These are phyloP conservation scores for Lepidurus arcticus DNA, from an alignment of 1,140 invertebrate species.

Conservation along the genomic window DNA sequence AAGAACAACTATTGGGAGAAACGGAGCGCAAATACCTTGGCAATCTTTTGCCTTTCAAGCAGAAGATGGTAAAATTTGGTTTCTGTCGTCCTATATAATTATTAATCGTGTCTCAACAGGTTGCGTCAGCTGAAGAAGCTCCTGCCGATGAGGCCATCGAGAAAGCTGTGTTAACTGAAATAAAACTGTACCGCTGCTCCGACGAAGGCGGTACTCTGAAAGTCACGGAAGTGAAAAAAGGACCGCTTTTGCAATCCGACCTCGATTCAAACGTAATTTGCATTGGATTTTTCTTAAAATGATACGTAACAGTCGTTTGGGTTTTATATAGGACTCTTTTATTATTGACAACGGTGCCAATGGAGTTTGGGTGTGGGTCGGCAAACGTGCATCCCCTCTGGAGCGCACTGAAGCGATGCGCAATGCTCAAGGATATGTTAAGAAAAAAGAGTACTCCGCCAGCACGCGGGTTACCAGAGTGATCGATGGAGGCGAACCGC, in stretches of 20 bases:
- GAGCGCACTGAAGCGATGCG: conserved; percentile 72
- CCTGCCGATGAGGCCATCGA: conserved; percentile 41
- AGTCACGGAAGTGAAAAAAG: conserved; percentile 78
- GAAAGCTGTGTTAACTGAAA: conserved; percentile 40
- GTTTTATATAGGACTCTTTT: conserved; percentile 62
- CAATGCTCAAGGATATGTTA: conserved; percentile 80
- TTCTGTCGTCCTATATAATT: background rate
- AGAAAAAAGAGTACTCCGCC: conserved; percentile 74
- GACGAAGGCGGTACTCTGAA: conserved; percentile 75
- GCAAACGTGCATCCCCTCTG: conserved; percentile 59
- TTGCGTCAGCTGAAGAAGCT: conserved; percentile 42
- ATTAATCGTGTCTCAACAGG: conserved; percentile 38
- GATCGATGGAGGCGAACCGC: conserved; percentile 72
- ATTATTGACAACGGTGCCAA: conserved; percentile 73
- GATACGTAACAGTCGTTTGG: conserved; percentile 30
- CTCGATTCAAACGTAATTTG: conserved; percentile 61
- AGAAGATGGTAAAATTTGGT: conserved; percentile 39
- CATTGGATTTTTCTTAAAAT: conserved; percentile 11
- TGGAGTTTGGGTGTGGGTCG: conserved; percentile 88
- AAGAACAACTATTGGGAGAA: conserved; percentile 64
- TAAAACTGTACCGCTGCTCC: conserved; percentile 64
- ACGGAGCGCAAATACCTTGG: conserved; percentile 62
- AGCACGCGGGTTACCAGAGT: conserved; percentile 70
- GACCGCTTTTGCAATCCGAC: conserved; percentile 71
- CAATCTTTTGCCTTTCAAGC: conserved; percentile 58